Evolutionary conservation across 2,888 invertebrate species (phyloP).

Genomic region (Dryobotodes eremita): DNA sequence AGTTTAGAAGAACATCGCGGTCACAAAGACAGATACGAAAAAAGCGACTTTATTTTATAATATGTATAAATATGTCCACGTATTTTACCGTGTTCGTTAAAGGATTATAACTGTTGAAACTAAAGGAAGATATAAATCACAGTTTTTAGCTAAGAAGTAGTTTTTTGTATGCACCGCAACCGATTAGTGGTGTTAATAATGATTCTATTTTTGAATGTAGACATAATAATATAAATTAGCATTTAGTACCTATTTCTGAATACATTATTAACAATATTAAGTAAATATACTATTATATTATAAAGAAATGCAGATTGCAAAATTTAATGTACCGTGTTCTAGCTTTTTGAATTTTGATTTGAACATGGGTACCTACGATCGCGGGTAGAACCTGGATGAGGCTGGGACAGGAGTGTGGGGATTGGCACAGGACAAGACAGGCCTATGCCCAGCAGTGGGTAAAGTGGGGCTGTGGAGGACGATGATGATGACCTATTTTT

Average conservation of each 20-base stretch:
- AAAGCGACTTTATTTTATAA: background rate
- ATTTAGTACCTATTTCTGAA: background rate
- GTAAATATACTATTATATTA: background rate
- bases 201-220: conserved; percentile 9
- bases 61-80: background rate
- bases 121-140: conserved; percentile 63
- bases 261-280: background rate
- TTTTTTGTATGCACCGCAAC: conserved; percentile 32
- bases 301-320: background rate
- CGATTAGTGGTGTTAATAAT: conserved; percentile 33
- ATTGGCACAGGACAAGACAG: too few species aligned
- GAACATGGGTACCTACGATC: background rate
- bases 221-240: conserved; percentile 10
- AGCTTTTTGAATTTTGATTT: background rate
- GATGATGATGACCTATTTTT: too few species aligned
- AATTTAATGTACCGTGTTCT: background rate
- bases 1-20: too few species aligned
- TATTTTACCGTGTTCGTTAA: conserved; percentile 48
- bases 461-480: too few species aligned
- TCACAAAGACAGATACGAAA: background rate
- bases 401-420: too few species aligned
- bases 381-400: too few species aligned
- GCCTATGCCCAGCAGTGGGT: too few species aligned
- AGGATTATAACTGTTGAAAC: conserved; percentile 53
- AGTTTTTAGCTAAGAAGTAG: conserved; percentile 55